A percentile compares a stretch with the other conserved stretches of the same genome.
Evolutionary conservation across 1,140 invertebrate genomes (phyloP).

Genomic region (Drosophila melanica): DNA sequence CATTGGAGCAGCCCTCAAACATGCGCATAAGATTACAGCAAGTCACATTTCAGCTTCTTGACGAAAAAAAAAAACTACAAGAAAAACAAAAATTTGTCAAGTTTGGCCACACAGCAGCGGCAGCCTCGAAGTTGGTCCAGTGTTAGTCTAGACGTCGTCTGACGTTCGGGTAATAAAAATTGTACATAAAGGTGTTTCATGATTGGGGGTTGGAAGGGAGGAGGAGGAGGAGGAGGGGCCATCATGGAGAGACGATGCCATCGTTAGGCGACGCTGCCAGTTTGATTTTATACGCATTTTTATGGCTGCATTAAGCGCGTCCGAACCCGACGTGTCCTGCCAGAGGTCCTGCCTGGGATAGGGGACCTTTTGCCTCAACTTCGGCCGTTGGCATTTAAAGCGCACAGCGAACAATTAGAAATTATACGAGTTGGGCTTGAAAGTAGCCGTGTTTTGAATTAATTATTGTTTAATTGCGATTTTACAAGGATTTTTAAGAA

Average conservation of each 20-base stretch:
- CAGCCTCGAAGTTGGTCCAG: constrained; percentile 1
- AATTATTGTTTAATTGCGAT: not conserved
- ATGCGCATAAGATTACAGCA: constrained; percentile 53
- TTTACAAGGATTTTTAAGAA: no score
- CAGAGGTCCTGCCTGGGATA: constrained; percentile 5
- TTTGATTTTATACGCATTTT: constrained; percentile 64
- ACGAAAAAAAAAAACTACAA: constrained; percentile 11
- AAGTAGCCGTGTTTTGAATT: not conserved
- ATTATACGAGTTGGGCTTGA: not conserved
- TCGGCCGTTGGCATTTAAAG: not conserved
- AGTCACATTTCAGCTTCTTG: constrained; percentile 33
- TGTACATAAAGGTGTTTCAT: constrained; percentile 49
- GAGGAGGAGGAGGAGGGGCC: no score
- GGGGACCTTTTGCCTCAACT: not conserved
- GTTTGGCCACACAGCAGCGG: constrained; percentile 10
- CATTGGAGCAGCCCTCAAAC: constrained; percentile 37
- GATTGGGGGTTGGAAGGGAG: not conserved
- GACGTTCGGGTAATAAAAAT: constrained; percentile 52
- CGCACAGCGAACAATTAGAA: not conserved
- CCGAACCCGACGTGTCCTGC: constrained; percentile 36
- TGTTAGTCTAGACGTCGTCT: constrained; percentile 56
- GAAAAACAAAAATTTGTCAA: not conserved
- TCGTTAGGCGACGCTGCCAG: constrained; percentile 34
- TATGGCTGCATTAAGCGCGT: constrained; percentile 50
- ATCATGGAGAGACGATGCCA: not conserved